Evolutionary conservation across 1,140 invertebrate species (phyloP), one percentile per base, ranked within the genome.

Genomic region (Dendroctonus ponderosae): DNA sequence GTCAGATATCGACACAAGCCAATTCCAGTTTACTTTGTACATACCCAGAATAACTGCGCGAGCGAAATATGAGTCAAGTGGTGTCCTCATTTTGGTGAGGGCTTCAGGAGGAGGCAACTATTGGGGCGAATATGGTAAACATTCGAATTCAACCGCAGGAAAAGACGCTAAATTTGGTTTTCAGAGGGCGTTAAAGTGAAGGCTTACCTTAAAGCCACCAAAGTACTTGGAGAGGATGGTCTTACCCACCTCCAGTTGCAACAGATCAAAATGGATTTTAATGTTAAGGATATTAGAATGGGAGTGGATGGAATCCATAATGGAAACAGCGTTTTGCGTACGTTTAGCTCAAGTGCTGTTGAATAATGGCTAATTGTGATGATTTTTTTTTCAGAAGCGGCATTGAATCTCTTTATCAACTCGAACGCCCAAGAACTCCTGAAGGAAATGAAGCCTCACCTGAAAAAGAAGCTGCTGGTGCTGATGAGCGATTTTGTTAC

Each of bases 391-490:
- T 44, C 79, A 93, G 91, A 91, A 76, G 89, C 90, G 38, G 91
- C 90, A 41, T 75, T 93, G 48, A 93, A 93, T 79, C 78, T 91
- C n/a, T 92, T 93, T 77, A 93, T 93, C 75, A 93, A 92, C 75
- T 89, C 87, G 0, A 91, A 92, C 75, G 85, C 89, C 0, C 90
- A 92, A 74, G 91, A 92, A 68, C 79, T 92, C 7, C 75, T 92
- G 7, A 90, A 89, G 74, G 90, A 92, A 81, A 93, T 93, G 91
- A 93, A 93, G 77, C 91, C 91, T 0, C 87, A 90, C 75, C 80
- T 93, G 39, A 87, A 90, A 69, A 84, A 83, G 66, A 91, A 93
- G 75, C 79, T 93, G 2, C 83, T 90, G 5, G 81, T 85, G 51
- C 86, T 89, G 43, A 89, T 92, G 85, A 84, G 85, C 8, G 82